Base-by-base conservation (phyloP, 2,797 vertebrate species). In the Distichodus sexfasciatus region DNA sequence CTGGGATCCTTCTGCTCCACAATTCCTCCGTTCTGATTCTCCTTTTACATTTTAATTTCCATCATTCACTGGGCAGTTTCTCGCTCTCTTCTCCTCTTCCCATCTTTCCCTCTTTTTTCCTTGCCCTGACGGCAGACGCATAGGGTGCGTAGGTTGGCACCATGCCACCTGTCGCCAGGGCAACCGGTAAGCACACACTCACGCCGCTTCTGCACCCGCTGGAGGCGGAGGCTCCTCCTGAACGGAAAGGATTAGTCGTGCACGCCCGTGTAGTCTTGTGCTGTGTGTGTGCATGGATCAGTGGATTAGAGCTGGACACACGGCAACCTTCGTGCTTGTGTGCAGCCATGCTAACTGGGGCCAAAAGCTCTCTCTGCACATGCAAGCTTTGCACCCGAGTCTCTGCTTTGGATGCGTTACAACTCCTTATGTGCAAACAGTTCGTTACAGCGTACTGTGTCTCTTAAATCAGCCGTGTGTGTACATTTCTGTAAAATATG, bases 181-280 rank as follows among this genome's bases (percentile, higher is more conserved):
- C 62, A 79, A 77, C 78, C 60, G 12, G 40, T 71, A 72, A 74
- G 72, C 65, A 72, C 67, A 75, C 53, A 64, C 57, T 64, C 69
- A 48, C 67, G 55, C 51, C 59, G 67, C 68, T 66, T 60, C 53
- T 41, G 55, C 71, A 77, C n/a, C 21, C 28, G 48, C 58, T 59
- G 26, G 23, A 72, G 53, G 29, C 35, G 55, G 46, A 59, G 36
- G 14, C 55, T 66, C 50, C 50, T 51, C 31, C 36, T 58, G 51
- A 71, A 78, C 14, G 17, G 63, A 69, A 77, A 51, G 41, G 59
- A 62, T 75, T 77, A 71, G 69, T 43, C 31, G 26, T 62, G 23
- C 36, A 31, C 48, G 51, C 48, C 53, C 50, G 24, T 31, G 15
- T 26, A 58, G 58, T 35, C 38, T 54, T 65, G 63, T 53, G 38